A percentile compares a stretch with the other conserved stretches of the same genome.
phyloP scores from a whole-genome alignment of 2,888 invertebrate genomes.

The Belgica antarctica region DNA sequence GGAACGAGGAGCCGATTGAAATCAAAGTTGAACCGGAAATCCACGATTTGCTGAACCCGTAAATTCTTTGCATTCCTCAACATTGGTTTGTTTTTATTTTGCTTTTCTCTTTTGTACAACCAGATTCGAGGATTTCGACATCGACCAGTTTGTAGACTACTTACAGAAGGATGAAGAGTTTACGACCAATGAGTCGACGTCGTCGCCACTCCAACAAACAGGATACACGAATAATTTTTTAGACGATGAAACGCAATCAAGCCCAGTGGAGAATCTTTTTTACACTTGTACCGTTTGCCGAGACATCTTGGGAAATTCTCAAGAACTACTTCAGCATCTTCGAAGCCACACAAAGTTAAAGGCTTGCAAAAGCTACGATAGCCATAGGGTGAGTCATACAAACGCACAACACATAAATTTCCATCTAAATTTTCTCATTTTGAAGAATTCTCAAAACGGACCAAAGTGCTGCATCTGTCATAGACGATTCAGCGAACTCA shows the following conservation, averaged over 20 bases:
- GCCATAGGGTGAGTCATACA: constrained; percentile 7
- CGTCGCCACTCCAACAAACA: neutral
- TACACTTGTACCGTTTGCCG: constrained; percentile 37
- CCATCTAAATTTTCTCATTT: neutral
- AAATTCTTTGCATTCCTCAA: constrained; percentile 14
- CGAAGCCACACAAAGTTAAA: constrained; percentile 15
- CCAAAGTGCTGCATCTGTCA: constrained; percentile 28
- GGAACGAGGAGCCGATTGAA: constrained; percentile 37
- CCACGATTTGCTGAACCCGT: constrained; percentile 37
- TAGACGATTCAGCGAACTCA: neutral
- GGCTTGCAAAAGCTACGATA: neutral
- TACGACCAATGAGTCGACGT: neutral
- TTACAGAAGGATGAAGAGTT: constrained; percentile 12
- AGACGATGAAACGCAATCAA: neutral
- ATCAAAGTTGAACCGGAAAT: constrained; percentile 38
- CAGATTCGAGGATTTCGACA: constrained; percentile 40
- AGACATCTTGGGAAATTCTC: constrained; percentile 7
- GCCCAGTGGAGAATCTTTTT: neutral
- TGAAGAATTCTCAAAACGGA: constrained; percentile 8
- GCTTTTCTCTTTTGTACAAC: neutral
- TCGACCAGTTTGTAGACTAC: constrained; percentile 36
- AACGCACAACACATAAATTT: neutral
- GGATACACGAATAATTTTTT: neutral
- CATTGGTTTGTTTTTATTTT: neutral
- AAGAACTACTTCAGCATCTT: constrained; percentile 18